phyloP scores from a whole-genome alignment of 2,797 vertebrate species.

The Scolopax rusticola region DNA sequence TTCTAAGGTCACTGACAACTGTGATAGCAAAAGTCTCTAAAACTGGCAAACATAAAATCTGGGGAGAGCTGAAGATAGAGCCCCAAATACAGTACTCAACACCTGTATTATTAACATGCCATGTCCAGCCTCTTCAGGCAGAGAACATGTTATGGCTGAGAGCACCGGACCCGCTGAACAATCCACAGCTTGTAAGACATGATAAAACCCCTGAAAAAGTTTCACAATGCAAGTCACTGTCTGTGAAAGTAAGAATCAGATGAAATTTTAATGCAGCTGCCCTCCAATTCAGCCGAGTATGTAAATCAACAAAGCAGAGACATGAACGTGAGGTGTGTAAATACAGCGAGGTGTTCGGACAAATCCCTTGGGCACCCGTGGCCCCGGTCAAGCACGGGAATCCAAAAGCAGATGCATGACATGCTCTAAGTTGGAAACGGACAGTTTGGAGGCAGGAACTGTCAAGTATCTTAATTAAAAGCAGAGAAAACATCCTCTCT shows the following conservation, averaged over 20 bases:
- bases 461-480: background rate
- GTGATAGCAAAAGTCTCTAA: background rate
- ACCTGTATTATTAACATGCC: background rate
- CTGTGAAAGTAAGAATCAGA: background rate
- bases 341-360: background rate
- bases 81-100: background rate
- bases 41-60: accelerated
- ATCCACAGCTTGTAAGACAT: background rate
- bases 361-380: background rate
- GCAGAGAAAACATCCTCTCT: background rate
- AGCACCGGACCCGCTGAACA: background rate
- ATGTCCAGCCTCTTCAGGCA: background rate
- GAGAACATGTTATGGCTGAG: accelerated
- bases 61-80: background rate
- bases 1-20: background rate
- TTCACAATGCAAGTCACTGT: background rate
- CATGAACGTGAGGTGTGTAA: background rate
- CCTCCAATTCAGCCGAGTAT: background rate
- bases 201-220: background rate
- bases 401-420: accelerated
- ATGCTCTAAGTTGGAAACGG: accelerated
- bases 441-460: background rate
- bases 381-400: background rate
- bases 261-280: constrained; percentile 18
- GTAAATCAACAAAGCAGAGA: background rate